These are phyloP conservation scores for Megaleporinus macrocephalus DNA, from an alignment of 2,113 vertebrate species.

Conservation along the genomic window DNA sequence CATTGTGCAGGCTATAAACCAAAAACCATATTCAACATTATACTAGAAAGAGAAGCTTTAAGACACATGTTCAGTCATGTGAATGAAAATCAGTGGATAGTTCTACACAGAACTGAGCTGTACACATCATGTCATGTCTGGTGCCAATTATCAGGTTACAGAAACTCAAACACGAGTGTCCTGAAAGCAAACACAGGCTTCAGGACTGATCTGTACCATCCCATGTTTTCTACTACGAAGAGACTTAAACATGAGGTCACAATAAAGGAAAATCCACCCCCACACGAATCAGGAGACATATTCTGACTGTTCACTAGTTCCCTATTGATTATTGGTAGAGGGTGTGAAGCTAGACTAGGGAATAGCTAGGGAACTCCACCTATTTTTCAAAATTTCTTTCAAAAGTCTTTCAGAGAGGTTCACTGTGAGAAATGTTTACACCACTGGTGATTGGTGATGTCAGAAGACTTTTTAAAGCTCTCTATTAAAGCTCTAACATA, in stretches of 20 bases:
- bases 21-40: constrained; percentile 22
- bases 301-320: neutral
- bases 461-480: too few relatives aligned
- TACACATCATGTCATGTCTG: neutral
- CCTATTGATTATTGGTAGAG: too few relatives aligned
- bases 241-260: too few relatives aligned
- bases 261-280: neutral
- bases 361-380: too few relatives aligned
- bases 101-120: neutral
- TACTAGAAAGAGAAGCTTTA: neutral
- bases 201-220: neutral
- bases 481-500: too few relatives aligned
- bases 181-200: neutral
- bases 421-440: too few relatives aligned
- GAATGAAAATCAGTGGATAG: neutral
- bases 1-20: constrained; percentile 22
- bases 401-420: too few relatives aligned
- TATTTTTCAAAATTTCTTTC: too few relatives aligned
- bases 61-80: constrained; percentile 4
- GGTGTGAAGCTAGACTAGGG: too few relatives aligned
- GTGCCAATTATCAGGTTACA: neutral
- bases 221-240: neutral
- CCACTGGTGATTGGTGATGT: too few relatives aligned
- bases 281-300: neutral
- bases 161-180: neutral